phyloP scores from a whole-genome alignment of 2,797 vertebrate genomes.

The Falco concolor region DNA sequence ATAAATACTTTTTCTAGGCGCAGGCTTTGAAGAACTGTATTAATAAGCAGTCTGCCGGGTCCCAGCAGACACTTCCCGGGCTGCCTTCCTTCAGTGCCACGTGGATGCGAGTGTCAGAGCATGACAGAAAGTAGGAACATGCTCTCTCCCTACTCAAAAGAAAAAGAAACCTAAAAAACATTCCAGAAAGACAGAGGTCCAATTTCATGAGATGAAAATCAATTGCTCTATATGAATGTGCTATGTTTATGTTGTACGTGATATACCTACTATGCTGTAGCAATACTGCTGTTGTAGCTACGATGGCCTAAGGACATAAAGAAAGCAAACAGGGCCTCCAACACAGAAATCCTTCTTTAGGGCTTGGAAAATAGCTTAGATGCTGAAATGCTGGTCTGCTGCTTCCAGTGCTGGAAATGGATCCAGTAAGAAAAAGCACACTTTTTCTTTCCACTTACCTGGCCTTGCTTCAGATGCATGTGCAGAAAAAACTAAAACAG shows the following conservation, averaged over 20 bases:
- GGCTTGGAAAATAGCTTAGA: not conserved
- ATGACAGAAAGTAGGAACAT: not conserved
- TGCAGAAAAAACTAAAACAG: not conserved
- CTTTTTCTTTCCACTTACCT: not conserved
- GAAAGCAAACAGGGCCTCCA: not conserved
- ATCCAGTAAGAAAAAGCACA: not conserved
- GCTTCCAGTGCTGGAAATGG: not conserved
- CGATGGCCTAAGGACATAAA: not conserved
- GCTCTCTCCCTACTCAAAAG: not conserved
- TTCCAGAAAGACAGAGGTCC: not conserved
- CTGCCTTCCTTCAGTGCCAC: not conserved
- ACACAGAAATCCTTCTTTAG: not conserved
- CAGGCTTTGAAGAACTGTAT: not conserved
- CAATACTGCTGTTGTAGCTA: not conserved
- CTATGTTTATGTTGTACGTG: not conserved
- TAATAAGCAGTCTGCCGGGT: not conserved
- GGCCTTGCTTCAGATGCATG: not conserved
- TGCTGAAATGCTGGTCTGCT: not conserved
- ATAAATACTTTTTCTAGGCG: not conserved
- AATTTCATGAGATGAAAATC: not conserved
- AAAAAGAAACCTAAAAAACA: not conserved
- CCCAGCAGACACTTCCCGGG: not conserved
- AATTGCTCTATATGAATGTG: not conserved
- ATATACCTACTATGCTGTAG: not conserved
- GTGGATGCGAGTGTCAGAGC: not conserved